These are phyloP conservation scores for Actenoides hombroni DNA, from an alignment of 2,113 vertebrate genomes.

Conservation along the genomic window DNA sequence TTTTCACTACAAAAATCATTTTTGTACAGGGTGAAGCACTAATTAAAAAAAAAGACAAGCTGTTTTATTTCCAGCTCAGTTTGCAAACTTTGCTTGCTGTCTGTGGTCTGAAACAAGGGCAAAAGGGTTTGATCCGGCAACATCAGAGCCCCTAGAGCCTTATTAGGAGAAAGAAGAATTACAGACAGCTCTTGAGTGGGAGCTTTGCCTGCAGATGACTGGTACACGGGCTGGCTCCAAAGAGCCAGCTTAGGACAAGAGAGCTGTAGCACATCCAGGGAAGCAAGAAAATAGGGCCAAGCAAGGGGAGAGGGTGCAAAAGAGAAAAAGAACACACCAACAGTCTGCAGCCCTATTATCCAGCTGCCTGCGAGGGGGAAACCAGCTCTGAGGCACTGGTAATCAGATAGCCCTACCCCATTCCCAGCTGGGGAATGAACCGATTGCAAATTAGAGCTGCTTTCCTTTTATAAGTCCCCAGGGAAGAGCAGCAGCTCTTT, in stretches of 20 bases:
- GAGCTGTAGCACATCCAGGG: neutral
- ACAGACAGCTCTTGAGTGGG: neutral
- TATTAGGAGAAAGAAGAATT: neutral
- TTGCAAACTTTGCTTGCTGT: neutral
- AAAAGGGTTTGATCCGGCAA: neutral
- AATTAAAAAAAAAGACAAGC: neutral
- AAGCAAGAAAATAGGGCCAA: neutral
- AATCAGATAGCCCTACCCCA: neutral
- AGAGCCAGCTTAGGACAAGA: neutral
- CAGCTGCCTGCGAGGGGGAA: neutral
- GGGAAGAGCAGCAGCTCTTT: conserved; percentile 9
- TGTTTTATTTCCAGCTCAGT: neutral
- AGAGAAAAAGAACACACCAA: neutral
- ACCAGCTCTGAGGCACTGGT: neutral
- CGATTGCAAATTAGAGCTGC: neutral
- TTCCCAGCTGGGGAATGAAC: neutral
- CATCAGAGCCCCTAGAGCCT: neutral
- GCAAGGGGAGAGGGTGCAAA: neutral
- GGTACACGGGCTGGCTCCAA: neutral
- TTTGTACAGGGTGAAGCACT: neutral
- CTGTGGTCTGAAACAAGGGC: neutral
- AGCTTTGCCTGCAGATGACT: neutral
- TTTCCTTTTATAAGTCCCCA: neutral
- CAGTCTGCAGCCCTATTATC: neutral
- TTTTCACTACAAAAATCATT: neutral